Conservation (phyloP, 2,113 vertebrate species). For the Spea multiplicata region DNA sequence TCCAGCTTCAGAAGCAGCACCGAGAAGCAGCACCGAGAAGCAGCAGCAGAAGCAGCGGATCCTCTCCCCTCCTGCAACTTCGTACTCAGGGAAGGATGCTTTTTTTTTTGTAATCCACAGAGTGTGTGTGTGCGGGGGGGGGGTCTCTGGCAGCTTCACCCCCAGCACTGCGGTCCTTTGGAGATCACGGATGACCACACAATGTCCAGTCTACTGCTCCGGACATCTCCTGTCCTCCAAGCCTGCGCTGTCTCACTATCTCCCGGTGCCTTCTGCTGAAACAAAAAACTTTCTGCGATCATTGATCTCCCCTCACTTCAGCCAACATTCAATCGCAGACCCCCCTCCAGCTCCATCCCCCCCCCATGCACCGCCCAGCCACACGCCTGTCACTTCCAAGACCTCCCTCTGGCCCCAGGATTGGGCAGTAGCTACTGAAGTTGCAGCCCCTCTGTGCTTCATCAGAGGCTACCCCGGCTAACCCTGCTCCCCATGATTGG, state of each 20-base stretch:
- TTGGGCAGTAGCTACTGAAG: conserved; percentile 43
- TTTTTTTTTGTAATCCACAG: conserved; percentile 1
- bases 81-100: background rate
- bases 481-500: background rate
- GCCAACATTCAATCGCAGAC: background rate
- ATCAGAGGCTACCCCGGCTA: conserved; percentile 3
- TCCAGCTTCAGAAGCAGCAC: conserved; percentile 1
- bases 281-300: conserved; percentile 44
- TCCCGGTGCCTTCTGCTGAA: conserved; percentile 19
- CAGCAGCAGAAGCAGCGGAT: conserved; percentile 1
- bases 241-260: conserved; percentile 5
- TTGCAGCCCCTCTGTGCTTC: conserved; percentile 36
- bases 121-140: background rate
- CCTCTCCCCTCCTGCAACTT: background rate
- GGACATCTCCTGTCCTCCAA: background rate
- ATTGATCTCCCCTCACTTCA: conserved; percentile 35
- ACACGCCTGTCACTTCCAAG: conserved; percentile 47
- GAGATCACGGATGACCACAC: background rate
- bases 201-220: background rate
- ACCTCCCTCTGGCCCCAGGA: conserved; percentile 46
- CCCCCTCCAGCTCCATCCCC: conserved; percentile 7
- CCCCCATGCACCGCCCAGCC: conserved; percentile 21
- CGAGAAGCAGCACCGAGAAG: too few species aligned
- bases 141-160: background rate
- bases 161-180: background rate